Percentiles rank a stretch among this genome's conserved stretches.
Conservation (phyloP, 2,113 vertebrate genomes). For the Tupaia chinensis region DNA sequence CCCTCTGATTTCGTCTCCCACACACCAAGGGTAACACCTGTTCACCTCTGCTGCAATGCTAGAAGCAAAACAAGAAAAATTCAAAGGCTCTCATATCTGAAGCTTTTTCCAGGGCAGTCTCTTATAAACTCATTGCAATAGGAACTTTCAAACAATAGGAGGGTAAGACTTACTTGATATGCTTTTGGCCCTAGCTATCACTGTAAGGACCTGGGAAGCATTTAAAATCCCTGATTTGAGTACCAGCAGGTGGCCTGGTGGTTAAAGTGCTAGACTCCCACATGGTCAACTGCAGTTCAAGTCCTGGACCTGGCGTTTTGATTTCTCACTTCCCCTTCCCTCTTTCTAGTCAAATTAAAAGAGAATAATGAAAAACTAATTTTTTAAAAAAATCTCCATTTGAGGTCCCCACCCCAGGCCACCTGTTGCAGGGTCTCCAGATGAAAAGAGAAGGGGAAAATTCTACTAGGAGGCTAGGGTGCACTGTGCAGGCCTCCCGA, state of each 20-base stretch:
- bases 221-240: background rate
- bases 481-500: background rate
- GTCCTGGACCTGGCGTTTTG: too few species aligned
- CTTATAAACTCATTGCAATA: background rate
- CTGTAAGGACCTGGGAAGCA: background rate
- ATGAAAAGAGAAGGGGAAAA: background rate
- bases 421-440: background rate
- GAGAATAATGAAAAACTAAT: too few species aligned
- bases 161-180: background rate
- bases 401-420: background rate
- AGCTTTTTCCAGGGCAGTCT: background rate
- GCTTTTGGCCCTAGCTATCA: background rate
- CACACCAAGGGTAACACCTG: background rate
- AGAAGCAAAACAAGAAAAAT: background rate
- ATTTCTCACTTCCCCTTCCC: too few species aligned
- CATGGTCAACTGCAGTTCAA: too few species aligned
- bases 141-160: background rate
- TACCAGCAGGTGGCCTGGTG: too few species aligned
- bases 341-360: too few species aligned
- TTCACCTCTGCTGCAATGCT: background rate
- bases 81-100: background rate
- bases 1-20: background rate
- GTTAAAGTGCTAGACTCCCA: too few species aligned
- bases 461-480: background rate
- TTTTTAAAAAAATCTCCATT: too few species aligned